Base-by-base conservation (phyloP, 2,113 vertebrate species). In the Chaetorhynchus papuensis region DNA sequence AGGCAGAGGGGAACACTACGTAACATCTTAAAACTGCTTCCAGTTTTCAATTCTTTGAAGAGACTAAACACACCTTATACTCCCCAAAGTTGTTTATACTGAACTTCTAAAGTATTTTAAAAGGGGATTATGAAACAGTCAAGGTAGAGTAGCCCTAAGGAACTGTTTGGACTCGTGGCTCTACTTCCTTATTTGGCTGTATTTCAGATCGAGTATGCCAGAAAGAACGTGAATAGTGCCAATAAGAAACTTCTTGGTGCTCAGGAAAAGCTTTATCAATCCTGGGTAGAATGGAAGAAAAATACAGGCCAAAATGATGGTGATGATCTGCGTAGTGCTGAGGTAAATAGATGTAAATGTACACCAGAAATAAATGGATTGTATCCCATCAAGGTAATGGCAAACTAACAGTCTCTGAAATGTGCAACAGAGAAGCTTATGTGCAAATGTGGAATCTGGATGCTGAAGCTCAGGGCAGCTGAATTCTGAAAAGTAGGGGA, bases 201-300 rank as follows among this genome's bases (percentile, higher is more conserved):
- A 42, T 94, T 96, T 84, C 82, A 99, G 99, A 99, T 99, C 82
- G 98, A 99, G 83, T 98, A 98, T 89, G 98, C 99, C 96, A 98
- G 98, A 88, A 98, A 98, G 96, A 99, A 99, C 33, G 90, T 99
- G 77, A 95, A 97, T 81, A 98, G 94, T 92, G 98, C 99, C 70
- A 99, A 98, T 97, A 98, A 98, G 98, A 98, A 97, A 91, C 94
- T 98, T 80, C 98, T 98, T 84, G 94, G 95, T 96, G 97, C 99
- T 33, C 98, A 98, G 86, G 96, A 98, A 52, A 99, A 98, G 85
- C 88, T 99, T 7, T 98, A 86, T 68, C 89, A 97, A 19, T 98
- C 98, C 8, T 98, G 98, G 98, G 89, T 97, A 85, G 97, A 98
- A 44, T 99, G 98, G 99, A 99, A 96, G 93, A 98, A 97, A 92